Percentiles rank a stretch among this genome's conserved stretches.
These are phyloP conservation scores for Sminthurides aquaticus DNA, from an alignment of 2,888 invertebrate genomes.

Conservation along the genomic window DNA sequence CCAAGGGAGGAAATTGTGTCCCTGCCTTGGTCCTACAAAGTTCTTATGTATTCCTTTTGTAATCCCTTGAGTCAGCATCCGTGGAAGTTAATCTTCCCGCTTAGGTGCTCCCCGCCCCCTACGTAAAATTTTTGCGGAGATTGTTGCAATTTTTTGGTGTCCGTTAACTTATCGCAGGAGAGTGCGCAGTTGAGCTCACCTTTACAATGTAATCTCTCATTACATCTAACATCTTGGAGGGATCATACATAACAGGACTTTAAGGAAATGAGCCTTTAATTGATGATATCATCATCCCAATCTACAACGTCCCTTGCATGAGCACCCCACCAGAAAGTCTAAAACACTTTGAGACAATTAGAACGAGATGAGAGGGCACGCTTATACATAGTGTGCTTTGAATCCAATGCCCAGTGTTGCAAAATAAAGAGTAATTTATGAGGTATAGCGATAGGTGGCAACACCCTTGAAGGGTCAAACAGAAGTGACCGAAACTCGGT, in stretches of 20 bases:
- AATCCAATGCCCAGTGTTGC: no score
- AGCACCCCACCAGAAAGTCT: slow-evolving; percentile 9
- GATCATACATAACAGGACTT: neutral
- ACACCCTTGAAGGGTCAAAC: no score
- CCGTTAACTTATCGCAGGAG: neutral
- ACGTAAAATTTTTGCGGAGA: neutral
- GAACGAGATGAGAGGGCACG: neutral
- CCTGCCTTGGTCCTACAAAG: neutral
- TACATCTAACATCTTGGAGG: neutral
- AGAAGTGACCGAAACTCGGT: no score
- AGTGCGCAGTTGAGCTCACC: neutral
- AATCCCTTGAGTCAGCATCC: neutral
- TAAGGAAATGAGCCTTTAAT: slow-evolving; percentile 15
- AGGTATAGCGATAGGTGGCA: no score
- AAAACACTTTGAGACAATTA: neutral
- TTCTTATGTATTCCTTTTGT: neutral
- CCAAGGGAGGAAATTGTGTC: neutral
- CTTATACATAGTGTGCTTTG: no score
- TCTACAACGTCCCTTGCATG: slow-evolving; percentile 8
- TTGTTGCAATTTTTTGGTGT: neutral
- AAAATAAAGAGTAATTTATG: no score
- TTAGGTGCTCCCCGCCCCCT: neutral
- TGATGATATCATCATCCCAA: slow-evolving; percentile 9
- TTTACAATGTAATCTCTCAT: neutral
- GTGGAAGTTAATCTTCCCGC: neutral